These are phyloP conservation scores for Rhagophthalmus giganteus DNA, from an alignment of 2,888 invertebrate genomes.

Conservation along the genomic window DNA sequence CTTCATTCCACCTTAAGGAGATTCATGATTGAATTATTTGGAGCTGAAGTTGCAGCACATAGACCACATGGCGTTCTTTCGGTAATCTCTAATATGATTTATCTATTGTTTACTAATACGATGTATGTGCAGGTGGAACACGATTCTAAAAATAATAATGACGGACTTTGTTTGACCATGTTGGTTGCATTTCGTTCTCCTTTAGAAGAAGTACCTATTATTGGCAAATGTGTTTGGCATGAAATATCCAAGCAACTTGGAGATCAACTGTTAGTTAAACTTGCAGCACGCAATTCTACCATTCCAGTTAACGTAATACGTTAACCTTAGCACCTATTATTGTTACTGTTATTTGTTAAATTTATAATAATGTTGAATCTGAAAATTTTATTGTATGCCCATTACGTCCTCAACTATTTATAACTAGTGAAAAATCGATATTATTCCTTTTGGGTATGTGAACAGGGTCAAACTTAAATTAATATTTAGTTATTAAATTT, in stretches of 20 bases:
- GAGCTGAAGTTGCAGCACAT: slow-evolving; percentile 82
- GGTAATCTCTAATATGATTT: slow-evolving; percentile 40
- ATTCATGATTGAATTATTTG: slow-evolving; percentile 91
- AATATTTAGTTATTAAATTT: no score
- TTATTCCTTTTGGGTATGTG: no score
- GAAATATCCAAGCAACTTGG: slow-evolving; percentile 73
- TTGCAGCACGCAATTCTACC: slow-evolving; percentile 75
- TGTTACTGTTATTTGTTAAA: slow-evolving; percentile 21
- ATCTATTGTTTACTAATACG: no score
- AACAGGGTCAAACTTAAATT: no score
- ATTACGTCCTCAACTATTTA: no score
- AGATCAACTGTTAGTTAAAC: slow-evolving; percentile 66
- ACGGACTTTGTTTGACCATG: slow-evolving; percentile 81
- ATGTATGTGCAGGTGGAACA: slow-evolving; percentile 63
- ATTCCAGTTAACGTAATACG: slow-evolving; percentile 83
- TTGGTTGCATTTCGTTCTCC: slow-evolving; percentile 83
- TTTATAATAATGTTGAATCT: no score
- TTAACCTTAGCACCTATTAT: slow-evolving; percentile 49
- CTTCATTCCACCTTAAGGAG: slow-evolving; percentile 83
- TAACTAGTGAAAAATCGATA: no score
- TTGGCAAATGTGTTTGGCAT: slow-evolving; percentile 89
- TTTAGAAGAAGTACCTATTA: slow-evolving; percentile 82
- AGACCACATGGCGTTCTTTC: slow-evolving; percentile 80
- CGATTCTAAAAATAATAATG: slow-evolving; percentile 60
- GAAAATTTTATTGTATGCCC: no score